Conservation (phyloP, 2,888 invertebrate genomes). For the Ramazzottius varieornatus region DNA sequence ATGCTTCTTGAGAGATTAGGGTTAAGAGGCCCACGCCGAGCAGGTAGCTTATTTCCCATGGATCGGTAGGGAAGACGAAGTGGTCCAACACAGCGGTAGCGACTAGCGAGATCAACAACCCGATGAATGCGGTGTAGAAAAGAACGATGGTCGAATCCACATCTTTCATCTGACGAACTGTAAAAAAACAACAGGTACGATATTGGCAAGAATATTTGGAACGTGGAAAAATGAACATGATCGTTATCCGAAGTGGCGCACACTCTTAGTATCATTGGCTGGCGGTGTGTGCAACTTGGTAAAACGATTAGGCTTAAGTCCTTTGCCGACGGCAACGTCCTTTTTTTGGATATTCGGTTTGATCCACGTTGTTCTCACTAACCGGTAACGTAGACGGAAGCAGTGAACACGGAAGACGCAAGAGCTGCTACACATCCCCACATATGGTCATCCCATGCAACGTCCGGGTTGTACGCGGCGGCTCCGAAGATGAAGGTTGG, state of each 20-base stretch:
- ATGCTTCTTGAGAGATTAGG: not conserved
- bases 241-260: no score
- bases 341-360: no score
- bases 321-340: no score
- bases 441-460: conserved; percentile 1
- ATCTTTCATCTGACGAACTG: not conserved
- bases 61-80: not conserved
- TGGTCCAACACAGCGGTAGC: not conserved
- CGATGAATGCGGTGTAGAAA: not conserved
- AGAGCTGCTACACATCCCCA: not conserved
- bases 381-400: conserved; percentile 2
- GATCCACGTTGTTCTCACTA: no score
- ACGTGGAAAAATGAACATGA: no score
- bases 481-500: not conserved
- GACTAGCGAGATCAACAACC: not conserved
- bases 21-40: not conserved
- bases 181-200: not conserved
- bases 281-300: no score
- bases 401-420: not conserved
- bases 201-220: no score
- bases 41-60: not conserved
- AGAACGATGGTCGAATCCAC: not conserved
- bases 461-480: not conserved
- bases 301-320: no score
- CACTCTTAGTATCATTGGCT: no score